Evolutionary conservation across 2,888 invertebrate genomes (phyloP).

Genomic region (Cheilosia urbana): DNA sequence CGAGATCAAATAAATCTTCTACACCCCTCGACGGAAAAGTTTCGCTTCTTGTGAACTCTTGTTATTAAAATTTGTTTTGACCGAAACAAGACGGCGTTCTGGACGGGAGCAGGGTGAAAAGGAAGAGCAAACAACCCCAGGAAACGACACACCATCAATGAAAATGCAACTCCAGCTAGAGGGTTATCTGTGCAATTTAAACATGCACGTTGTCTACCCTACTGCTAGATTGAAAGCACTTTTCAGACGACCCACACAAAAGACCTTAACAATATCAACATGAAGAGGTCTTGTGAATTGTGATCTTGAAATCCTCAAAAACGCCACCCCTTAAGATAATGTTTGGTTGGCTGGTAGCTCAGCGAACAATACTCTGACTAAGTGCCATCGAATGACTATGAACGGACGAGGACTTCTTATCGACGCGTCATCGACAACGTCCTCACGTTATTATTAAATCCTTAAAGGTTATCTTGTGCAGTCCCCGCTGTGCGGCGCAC

Average conservation of each 20-base stretch:
- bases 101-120: neutral
- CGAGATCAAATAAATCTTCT: conserved; percentile 60
- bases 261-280: conserved; percentile 40
- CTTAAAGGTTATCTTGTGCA: conserved; percentile 46
- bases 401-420: conserved; percentile 42
- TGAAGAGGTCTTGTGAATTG: conserved; percentile 47
- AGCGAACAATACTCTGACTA: conserved; percentile 50
- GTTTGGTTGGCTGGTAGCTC: conserved; percentile 29
- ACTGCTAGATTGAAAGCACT: conserved; percentile 33
- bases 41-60: conserved; percentile 21
- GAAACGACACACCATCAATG: conserved; percentile 15
- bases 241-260: conserved; percentile 44
- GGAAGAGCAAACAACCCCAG: neutral
- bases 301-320: conserved; percentile 43
- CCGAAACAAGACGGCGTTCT: conserved; percentile 57
- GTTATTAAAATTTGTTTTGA: conserved; percentile 73
- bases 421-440: conserved; percentile 46
- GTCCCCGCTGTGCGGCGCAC: conserved; percentile 39
- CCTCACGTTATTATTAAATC: conserved; percentile 41
- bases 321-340: conserved; percentile 10
- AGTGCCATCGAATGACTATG: conserved; percentile 42
- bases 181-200: conserved; percentile 34
- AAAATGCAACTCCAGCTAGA: conserved; percentile 10
- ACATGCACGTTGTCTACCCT: conserved; percentile 32
- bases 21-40: conserved; percentile 20